Evolutionary conservation across 2,797 vertebrate species (phyloP).

Genomic region (Enteromius fasciolatus): DNA sequence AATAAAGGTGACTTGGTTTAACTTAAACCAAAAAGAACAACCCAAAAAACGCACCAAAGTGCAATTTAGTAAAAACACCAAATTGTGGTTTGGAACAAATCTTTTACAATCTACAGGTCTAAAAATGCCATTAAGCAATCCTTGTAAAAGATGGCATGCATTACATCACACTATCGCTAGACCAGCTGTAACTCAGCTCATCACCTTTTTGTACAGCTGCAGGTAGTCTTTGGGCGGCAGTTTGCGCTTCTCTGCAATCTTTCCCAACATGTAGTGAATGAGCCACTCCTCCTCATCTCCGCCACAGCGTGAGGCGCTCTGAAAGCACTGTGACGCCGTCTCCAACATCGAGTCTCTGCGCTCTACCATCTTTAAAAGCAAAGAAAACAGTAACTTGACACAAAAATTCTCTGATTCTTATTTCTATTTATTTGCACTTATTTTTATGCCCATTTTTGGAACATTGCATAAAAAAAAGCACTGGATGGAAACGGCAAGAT

Average conservation of each 20-base stretch:
- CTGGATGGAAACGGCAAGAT: too few species aligned
- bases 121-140: neutral
- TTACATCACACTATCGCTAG: neutral
- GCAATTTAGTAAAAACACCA: too few species aligned
- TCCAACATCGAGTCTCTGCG: conserved; percentile 92
- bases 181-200: neutral
- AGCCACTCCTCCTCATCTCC: conserved; percentile 98
- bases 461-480: too few species aligned
- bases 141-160: neutral
- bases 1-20: too few species aligned
- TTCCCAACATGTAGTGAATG: conserved; percentile 98
- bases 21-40: too few species aligned
- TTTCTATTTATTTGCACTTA: too few species aligned
- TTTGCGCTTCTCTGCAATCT: conserved; percentile 94
- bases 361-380: conserved; percentile 86
- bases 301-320: conserved; percentile 88
- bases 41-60: too few species aligned
- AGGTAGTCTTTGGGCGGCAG: conserved; percentile 85
- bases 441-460: neutral
- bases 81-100: neutral
- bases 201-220: conserved; percentile 89
- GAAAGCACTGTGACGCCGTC: conserved; percentile 90
- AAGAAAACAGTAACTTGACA: conserved; percentile 39
- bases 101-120: neutral
- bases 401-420: neutral